These are phyloP conservation scores for Atlantisia rogersi DNA, from an alignment of 2,113 vertebrate genomes.

Conservation along the genomic window DNA sequence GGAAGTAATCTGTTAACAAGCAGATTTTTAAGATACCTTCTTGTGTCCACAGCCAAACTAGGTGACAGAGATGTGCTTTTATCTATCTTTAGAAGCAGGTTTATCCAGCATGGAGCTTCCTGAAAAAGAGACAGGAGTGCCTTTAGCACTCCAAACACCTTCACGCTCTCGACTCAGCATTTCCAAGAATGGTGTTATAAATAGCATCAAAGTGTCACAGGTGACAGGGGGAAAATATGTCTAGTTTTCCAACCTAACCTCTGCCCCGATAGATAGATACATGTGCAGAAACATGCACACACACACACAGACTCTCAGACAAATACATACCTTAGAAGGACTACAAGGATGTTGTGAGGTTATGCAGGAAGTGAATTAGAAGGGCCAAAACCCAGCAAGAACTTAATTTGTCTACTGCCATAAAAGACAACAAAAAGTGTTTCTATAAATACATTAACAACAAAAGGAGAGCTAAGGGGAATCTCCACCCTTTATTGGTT, in stretches of 20 bases:
- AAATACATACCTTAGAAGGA: not conserved
- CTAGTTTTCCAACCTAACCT: not conserved
- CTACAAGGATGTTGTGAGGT: not conserved
- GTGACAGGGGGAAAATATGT: not conserved
- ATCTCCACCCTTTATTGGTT: not conserved
- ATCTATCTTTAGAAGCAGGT: conserved; percentile 9
- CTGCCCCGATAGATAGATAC: not conserved
- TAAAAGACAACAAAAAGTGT: not conserved
- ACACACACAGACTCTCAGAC: not conserved
- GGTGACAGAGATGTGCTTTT: not conserved
- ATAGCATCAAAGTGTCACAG: conserved; percentile 19
- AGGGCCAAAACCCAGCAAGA: not conserved
- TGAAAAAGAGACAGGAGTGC: conserved; percentile 1
- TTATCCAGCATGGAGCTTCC: not conserved
- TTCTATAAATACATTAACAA: not conserved
- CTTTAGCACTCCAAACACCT: not conserved
- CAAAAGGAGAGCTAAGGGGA: not conserved
- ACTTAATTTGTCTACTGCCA: not conserved
- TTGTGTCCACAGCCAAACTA: not conserved
- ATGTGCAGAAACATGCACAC: not conserved
- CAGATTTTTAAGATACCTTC: not conserved
- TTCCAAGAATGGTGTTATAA: conserved; percentile 28
- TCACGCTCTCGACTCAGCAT: not conserved
- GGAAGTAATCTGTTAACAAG: not conserved
- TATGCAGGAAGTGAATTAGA: not conserved